Evolutionary conservation across 2,113 vertebrate species (phyloP).

Genomic region (Platanista minor): DNA sequence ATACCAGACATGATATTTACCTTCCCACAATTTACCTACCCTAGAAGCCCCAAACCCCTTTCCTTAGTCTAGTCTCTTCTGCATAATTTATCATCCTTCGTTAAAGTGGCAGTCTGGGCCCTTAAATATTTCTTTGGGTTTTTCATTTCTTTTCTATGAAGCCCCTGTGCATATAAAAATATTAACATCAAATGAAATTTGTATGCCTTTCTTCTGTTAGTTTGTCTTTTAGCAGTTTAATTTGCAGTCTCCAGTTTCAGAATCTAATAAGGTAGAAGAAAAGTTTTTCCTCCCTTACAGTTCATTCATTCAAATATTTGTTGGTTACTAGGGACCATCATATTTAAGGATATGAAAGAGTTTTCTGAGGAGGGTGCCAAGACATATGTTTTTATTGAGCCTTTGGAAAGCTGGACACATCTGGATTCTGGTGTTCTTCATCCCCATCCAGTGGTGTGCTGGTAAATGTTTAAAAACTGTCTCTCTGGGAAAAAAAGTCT

Average conservation of each 20-base stretch:
- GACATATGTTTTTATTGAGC: background rate
- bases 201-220: background rate
- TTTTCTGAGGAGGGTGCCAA: background rate
- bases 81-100: background rate
- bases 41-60: background rate
- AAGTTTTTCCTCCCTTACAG: background rate
- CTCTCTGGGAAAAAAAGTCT: background rate
- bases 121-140: background rate
- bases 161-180: background rate
- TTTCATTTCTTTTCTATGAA: background rate
- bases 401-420: background rate
- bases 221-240: conserved; percentile 20
- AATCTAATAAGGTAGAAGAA: background rate
- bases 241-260: background rate
- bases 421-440: conserved; percentile 24
- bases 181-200: background rate
- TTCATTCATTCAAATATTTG: background rate
- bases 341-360: background rate
- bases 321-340: background rate
- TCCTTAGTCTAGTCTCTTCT: background rate
- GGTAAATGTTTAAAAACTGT: conserved; percentile 3
- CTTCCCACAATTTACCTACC: background rate
- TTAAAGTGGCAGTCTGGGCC: background rate
- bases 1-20: background rate
- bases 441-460: background rate